Evolutionary conservation across 2,888 invertebrate genomes (phyloP).

Genomic region (Heliconius erato): DNA sequence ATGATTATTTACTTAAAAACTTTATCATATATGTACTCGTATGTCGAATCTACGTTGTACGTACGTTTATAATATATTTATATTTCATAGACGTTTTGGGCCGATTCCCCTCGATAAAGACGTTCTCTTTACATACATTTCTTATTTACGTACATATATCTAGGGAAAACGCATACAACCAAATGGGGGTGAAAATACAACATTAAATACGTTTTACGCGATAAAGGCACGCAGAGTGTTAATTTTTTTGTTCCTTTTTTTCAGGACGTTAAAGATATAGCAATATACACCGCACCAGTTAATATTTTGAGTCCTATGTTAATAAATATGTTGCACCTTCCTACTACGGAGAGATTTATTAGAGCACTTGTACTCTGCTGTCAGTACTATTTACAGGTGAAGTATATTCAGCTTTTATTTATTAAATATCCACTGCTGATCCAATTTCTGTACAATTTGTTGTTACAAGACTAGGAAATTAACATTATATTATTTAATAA

Average conservation of each 20-base stretch:
- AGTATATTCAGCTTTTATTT: neutral
- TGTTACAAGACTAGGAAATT: neutral
- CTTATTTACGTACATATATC: neutral
- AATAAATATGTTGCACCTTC: constrained; percentile 86
- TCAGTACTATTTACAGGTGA: constrained; percentile 87
- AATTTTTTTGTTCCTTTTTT: constrained; percentile 49
- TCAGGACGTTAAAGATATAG: constrained; percentile 83
- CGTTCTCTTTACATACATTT: neutral
- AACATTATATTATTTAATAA: too few relatives aligned
- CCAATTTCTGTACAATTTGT: too few relatives aligned
- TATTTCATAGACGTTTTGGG: too few relatives aligned
- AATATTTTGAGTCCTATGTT: constrained; percentile 85
- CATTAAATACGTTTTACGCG: neutral
- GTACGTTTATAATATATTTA: too few relatives aligned
- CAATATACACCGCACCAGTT: constrained; percentile 84
- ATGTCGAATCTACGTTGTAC: too few relatives aligned
- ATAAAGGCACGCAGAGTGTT: neutral
- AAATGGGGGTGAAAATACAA: neutral
- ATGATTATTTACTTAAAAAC: too few relatives aligned
- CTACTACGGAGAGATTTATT: constrained; percentile 87
- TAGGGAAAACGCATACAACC: neutral
- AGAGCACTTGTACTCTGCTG: constrained; percentile 87
- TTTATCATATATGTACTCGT: too few relatives aligned
- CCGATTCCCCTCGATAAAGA: neutral
- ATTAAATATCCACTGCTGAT: neutral